Conservation (phyloP, 2,888 invertebrate genomes). For the Auanema freiburgensis region DNA sequence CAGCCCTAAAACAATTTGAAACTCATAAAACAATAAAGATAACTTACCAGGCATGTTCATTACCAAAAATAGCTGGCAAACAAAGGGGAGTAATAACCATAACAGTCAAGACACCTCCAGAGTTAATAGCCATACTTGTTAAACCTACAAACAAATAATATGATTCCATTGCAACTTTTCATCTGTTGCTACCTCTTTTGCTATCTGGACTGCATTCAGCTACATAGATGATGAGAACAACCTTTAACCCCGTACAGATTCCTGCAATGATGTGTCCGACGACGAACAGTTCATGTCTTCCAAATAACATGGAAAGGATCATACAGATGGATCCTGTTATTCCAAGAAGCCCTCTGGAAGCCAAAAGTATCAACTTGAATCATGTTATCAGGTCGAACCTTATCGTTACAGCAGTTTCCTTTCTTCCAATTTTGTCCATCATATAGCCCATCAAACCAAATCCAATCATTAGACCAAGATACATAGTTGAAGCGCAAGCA, state of each 20-base stretch:
- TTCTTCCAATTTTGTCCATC: slow-evolving; percentile 54
- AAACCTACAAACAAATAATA: slow-evolving; percentile 29
- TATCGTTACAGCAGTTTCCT: slow-evolving; percentile 44
- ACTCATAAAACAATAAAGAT: slow-evolving; percentile 6
- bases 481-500: slow-evolving; percentile 45
- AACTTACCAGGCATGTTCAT: slow-evolving; percentile 42
- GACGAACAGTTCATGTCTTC: slow-evolving; percentile 48
- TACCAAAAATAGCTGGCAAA: slow-evolving; percentile 49
- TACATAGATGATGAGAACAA: slow-evolving; percentile 51
- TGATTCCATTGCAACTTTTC: not conserved
- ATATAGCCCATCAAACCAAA: slow-evolving; percentile 44
- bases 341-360: slow-evolving; percentile 43
- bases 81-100: slow-evolving; percentile 49
- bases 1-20: slow-evolving; percentile 26
- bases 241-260: slow-evolving; percentile 37
- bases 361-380: not conserved
- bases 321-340: slow-evolving; percentile 44
- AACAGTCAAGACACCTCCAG: slow-evolving; percentile 44
- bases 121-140: slow-evolving; percentile 48
- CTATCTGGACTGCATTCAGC: slow-evolving; percentile 52
- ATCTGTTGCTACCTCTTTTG: slow-evolving; percentile 29
- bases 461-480: slow-evolving; percentile 50
- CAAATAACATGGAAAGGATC: slow-evolving; percentile 35
- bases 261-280: slow-evolving; percentile 54
- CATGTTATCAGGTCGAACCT: slow-evolving; percentile 22